These are phyloP conservation scores for Zoanthus gigantus DNA, from an alignment of 92 coral and sea anemone genomes.

Conservation along the genomic window DNA sequence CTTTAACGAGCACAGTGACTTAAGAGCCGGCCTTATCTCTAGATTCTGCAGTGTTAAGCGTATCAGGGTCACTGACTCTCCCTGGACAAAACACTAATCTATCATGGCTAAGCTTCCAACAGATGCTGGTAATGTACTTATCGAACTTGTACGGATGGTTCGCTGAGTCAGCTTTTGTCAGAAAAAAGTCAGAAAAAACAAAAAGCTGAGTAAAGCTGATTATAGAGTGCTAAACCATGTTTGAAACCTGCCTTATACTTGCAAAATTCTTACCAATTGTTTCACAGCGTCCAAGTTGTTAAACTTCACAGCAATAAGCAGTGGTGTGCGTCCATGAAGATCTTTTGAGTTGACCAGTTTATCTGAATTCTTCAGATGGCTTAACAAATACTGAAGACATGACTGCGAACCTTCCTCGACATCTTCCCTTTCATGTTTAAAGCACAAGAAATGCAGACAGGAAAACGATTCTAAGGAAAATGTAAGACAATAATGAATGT, in stretches of 20 bases:
- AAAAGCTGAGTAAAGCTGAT: not conserved
- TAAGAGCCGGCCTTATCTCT: too few relatives aligned
- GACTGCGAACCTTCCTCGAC: constrained; percentile 26
- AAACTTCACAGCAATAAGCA: constrained; percentile 82
- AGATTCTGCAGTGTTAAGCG: too few relatives aligned
- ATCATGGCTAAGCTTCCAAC: not conserved
- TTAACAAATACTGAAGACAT: constrained; percentile 38
- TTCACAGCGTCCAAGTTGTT: constrained; percentile 67
- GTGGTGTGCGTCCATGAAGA: constrained; percentile 81
- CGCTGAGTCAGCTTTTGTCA: not conserved
- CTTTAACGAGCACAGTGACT: too few relatives aligned
- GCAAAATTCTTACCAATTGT: constrained; percentile 60
- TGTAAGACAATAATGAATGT: not conserved
- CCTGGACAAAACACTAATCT: not conserved
- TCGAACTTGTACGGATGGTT: not conserved
- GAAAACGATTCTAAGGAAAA: constrained; percentile 67
- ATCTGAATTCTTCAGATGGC: constrained; percentile 33
- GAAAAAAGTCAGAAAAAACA: not conserved
- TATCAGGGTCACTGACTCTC: not conserved
- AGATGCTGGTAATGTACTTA: not conserved
- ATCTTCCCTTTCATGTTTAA: constrained; percentile 32
- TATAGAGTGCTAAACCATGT: not conserved
- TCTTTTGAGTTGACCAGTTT: constrained; percentile 70
- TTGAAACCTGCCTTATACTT: too few relatives aligned
- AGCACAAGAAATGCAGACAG: constrained; percentile 77